A percentile compares a stretch with the other conserved stretches of the same genome.
phyloP scores from a whole-genome alignment of 1,140 invertebrate genomes.

The Ptiloglossa arizonensis region DNA sequence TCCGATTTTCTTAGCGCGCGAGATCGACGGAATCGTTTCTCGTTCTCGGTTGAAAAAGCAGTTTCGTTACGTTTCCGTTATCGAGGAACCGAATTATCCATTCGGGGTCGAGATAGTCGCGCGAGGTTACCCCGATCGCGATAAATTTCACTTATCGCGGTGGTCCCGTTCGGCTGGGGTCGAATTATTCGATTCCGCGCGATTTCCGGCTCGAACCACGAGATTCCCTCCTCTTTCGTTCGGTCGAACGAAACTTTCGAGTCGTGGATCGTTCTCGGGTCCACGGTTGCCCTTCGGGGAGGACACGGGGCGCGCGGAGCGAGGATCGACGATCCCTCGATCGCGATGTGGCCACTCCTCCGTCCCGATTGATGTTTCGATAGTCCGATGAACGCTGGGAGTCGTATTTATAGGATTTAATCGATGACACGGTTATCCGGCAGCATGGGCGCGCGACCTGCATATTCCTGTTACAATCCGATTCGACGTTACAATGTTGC shows the following conservation, averaged over 20 bases:
- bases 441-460: conserved; percentile 45
- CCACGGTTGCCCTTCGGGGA: background rate
- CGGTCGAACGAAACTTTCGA: no score
- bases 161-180: conserved; percentile 37
- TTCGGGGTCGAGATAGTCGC: conserved; percentile 47
- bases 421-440: conserved; percentile 62
- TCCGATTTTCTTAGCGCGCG: no score
- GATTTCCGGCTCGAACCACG: background rate
- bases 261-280: background rate
- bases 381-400: background rate
- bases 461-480: conserved; percentile 35
- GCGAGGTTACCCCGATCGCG: conserved; percentile 46
- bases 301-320: no score
- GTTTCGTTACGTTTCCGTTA: conserved; percentile 19
- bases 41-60: no score
- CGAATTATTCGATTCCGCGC: conserved; percentile 58
- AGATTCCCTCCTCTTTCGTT: background rate
- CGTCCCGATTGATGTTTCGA: conserved; percentile 1
- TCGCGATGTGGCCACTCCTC: background rate
- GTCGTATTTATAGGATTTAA: conserved; percentile 52
- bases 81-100: conserved; percentile 59
- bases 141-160: conserved; percentile 64
- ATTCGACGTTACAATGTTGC: conserved; percentile 45
- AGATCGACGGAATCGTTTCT: no score
- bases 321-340: background rate